Base-by-base conservation (phyloP, 2,888 invertebrate species). In the Sympetrum striolatum region DNA sequence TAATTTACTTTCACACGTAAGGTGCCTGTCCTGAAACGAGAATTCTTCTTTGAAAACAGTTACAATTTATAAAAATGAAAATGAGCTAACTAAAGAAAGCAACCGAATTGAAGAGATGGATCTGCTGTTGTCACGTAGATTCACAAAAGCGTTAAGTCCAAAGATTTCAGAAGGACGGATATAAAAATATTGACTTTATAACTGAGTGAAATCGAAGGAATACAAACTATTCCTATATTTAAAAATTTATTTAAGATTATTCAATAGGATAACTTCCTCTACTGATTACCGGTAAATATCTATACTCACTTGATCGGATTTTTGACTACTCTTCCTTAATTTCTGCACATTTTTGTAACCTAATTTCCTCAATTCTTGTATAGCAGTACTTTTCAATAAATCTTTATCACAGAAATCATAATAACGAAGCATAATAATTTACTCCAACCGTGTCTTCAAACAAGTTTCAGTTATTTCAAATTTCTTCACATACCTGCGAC, bases 401-500 rank as follows among this genome's bases (percentile, higher is more conserved):
- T 86, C 86, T 60, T 64, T 86, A 86, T 86, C 86, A 86, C 86
- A 86, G 58, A 86, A 60, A 86, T 86, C 86, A 12, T 37, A 22
- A 39, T 60, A 64, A 12, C 58, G 60, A 6, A 60, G 37, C 86
- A 86, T 86, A 37, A 86, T 48, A 18, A 60, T 31, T 22, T 14
- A n/a, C 3, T 31, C 14, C 60, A 12, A 37, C 60, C 14, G 22
- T n/a, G 37, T 82, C 15, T 22, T 58, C 35, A 39, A 44, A 48
- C 73, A 39, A 60, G 60, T 86, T 86, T 60, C 86, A 37, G 86
- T 86, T 86, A 86, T 86, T 86, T 86, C 86, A 86, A 86, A 86
- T 60, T 37, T 8, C 37, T 86, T 58, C 37, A 64, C 60, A 73
- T 25, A 12, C 5, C 31, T 73, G 5, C 25, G 31, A 22, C 25